Percentiles rank a stretch among this genome's conserved stretches.
phyloP scores from a whole-genome alignment of 2,113 vertebrate genomes.

The Bettongia penicillata region DNA sequence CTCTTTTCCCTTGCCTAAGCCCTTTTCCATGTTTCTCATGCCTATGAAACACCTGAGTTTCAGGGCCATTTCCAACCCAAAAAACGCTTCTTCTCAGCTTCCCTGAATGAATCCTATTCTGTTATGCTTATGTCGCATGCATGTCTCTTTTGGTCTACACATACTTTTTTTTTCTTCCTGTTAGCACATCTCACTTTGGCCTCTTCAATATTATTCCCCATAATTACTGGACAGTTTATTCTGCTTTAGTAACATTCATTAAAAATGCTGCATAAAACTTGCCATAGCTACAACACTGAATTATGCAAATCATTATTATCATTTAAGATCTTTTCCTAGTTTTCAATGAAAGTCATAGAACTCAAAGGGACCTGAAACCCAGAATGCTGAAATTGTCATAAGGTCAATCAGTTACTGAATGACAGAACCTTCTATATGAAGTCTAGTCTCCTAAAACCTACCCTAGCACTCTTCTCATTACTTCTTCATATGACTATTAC shows the following conservation, averaged over 20 bases:
- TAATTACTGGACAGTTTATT: not conserved
- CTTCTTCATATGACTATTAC: not conserved
- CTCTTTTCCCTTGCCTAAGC: not conserved
- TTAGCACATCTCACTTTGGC: not conserved
- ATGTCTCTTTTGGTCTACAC: not conserved
- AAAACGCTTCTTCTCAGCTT: not conserved
- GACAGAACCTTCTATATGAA: not conserved
- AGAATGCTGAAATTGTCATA: not conserved
- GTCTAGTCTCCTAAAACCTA: not conserved
- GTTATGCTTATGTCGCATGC: not conserved
- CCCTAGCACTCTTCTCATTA: not conserved
- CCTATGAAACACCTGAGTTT: not conserved
- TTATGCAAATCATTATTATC: not conserved
- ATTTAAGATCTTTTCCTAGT: not conserved
- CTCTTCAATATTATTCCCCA: not conserved
- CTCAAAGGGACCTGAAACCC: not conserved
- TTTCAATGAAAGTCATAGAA: not conserved
- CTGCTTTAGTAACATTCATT: conserved; percentile 27
- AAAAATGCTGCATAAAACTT: conserved; percentile 8
- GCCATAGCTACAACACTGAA: conserved; percentile 8
- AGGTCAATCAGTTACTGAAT: not conserved
- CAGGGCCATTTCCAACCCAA: not conserved
- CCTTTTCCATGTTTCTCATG: not conserved
- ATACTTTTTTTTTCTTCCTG: not conserved
- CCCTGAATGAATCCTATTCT: not conserved